phyloP scores from a whole-genome alignment of 2,888 invertebrate genomes.

The Holacanthella duospinosa region DNA sequence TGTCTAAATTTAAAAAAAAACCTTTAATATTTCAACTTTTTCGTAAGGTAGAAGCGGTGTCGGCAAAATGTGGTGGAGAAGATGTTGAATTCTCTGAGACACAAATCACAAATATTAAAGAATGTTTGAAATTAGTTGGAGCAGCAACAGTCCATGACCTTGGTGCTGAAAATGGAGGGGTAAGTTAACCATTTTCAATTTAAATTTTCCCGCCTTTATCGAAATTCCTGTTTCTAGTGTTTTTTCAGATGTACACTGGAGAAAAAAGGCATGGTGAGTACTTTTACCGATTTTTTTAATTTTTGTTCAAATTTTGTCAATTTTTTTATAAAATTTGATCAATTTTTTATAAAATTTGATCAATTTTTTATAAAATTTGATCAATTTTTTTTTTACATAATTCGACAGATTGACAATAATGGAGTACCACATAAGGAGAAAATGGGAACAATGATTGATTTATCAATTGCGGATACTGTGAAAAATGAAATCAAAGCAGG shows the following conservation, averaged over 20 bases:
- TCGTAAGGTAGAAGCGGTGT: neutral
- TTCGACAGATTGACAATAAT: neutral
- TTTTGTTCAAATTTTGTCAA: neutral
- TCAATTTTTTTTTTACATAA: neutral
- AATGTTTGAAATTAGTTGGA: neutral
- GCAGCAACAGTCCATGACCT: neutral
- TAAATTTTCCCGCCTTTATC: neutral
- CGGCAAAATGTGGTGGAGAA: neutral
- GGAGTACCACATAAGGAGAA: neutral
- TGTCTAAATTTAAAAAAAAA: too few relatives aligned
- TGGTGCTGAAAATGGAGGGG: neutral
- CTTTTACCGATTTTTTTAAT: too few relatives aligned
- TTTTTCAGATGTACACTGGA: neutral
- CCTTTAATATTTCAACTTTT: too few relatives aligned
- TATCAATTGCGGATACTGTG: neutral
- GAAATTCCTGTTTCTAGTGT: neutral
- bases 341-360: neutral
- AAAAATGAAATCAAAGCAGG: neutral
- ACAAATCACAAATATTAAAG: neutral
- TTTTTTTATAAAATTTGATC: neutral
- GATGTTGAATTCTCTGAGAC: neutral
- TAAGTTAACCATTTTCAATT: neutral
- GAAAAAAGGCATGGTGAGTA: neutral
- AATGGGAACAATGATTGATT: neutral
- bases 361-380: neutral